Percentiles rank a stretch among this genome's conserved stretches.
phyloP scores from a whole-genome alignment of 2,113 vertebrate genomes.

The Petaurus breviceps region DNA sequence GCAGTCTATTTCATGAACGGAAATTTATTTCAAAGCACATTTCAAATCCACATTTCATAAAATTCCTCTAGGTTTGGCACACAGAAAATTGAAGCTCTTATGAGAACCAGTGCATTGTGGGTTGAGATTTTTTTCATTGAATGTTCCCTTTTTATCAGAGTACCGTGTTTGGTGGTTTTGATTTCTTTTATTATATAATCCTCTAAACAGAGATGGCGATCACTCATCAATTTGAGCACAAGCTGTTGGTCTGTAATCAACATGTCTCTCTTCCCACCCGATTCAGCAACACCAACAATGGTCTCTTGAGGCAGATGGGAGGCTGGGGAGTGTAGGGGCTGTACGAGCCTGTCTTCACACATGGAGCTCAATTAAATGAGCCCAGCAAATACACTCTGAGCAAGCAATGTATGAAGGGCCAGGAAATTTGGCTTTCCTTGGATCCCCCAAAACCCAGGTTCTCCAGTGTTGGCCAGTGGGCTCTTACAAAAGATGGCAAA shows the following conservation, averaged over 20 bases:
- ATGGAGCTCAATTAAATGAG: not conserved
- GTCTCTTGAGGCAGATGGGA: not conserved
- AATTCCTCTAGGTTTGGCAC: not conserved
- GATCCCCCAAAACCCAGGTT: too few species aligned
- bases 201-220: not conserved
- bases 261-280: not conserved
- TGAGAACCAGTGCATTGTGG: slow-evolving; percentile 15
- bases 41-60: slow-evolving; percentile 19
- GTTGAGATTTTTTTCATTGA: slow-evolving; percentile 10
- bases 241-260: not conserved
- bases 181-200: not conserved
- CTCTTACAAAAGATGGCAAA: not conserved
- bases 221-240: not conserved
- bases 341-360: not conserved
- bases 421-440: not conserved
- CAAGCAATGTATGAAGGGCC: not conserved
- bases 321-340: not conserved
- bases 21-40: slow-evolving; percentile 55
- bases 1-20: slow-evolving; percentile 47
- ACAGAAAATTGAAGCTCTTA: not conserved
- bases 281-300: not conserved
- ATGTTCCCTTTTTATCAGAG: not conserved
- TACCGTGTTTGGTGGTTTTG: not conserved
- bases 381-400: not conserved
- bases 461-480: too few species aligned